A percentile compares a stretch with the other conserved stretches of the same genome.
Evolutionary conservation across 2,113 vertebrate genomes (phyloP).

Genomic region (Toxotes jaculatrix): DNA sequence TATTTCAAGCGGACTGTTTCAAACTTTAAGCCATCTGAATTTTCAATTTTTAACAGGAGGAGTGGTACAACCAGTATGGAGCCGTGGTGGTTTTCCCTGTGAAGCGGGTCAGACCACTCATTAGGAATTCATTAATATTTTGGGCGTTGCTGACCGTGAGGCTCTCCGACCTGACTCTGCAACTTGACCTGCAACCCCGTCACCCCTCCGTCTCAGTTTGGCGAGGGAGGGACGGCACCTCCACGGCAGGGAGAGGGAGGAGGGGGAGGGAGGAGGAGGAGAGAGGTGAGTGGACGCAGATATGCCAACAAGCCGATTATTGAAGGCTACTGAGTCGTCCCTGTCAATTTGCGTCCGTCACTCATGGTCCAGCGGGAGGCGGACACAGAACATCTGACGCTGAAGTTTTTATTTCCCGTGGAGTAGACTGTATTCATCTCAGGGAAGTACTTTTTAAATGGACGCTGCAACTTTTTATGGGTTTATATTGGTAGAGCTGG

Average conservation of each 20-base stretch:
- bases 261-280: slow-evolving; percentile 15
- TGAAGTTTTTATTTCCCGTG: background rate
- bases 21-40: no score
- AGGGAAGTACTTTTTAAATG: slow-evolving; percentile 7
- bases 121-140: slow-evolving; percentile 25
- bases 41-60: no score
- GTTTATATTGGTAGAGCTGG: slow-evolving; percentile 5
- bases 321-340: slow-evolving; percentile 66
- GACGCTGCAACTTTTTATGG: slow-evolving; percentile 28
- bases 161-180: background rate
- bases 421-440: background rate
- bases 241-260: slow-evolving; percentile 12
- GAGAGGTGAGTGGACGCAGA: slow-evolving; percentile 59
- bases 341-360: slow-evolving; percentile 51
- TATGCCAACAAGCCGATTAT: slow-evolving; percentile 83
- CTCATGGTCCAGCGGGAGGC: slow-evolving; percentile 35
- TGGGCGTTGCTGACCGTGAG: slow-evolving; percentile 1
- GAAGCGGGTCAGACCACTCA: background rate
- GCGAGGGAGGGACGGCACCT: slow-evolving; percentile 32
- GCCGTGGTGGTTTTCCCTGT: no score
- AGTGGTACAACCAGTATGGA: no score
- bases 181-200: slow-evolving; percentile 45
- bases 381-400: slow-evolving; percentile 11
- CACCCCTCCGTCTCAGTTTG: slow-evolving; percentile 11
- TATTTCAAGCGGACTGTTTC: background rate